These are phyloP conservation scores for Apis dorsata DNA, from an alignment of 1,140 invertebrate species.

Conservation along the genomic window DNA sequence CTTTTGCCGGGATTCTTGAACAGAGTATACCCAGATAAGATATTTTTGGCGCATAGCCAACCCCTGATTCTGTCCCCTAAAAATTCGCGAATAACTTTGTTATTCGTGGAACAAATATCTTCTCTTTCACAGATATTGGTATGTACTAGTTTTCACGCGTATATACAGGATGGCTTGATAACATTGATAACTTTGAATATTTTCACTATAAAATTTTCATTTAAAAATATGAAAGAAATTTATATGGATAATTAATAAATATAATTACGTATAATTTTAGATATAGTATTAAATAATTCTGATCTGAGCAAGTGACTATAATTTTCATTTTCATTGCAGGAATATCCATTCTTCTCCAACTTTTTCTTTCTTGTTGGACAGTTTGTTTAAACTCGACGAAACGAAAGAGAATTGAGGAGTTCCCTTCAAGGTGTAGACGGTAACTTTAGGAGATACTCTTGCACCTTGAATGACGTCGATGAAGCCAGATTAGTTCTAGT, in stretches of 20 bases:
- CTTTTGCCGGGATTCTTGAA: conserved; percentile 17
- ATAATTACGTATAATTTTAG: too few species aligned
- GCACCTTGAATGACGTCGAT: conserved; percentile 55
- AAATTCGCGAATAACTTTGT: conserved; percentile 18
- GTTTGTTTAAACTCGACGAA: neutral
- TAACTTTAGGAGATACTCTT: conserved; percentile 44
- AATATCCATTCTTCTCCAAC: too few species aligned
- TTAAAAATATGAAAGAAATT: too few species aligned
- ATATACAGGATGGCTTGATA: too few species aligned
- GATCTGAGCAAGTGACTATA: too few species aligned
- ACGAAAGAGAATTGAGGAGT: conserved; percentile 9
- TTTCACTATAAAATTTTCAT: too few species aligned
- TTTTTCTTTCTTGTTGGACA: too few species aligned
- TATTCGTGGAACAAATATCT: conserved; percentile 2
- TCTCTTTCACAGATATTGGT: neutral
- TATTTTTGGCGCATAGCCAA: conserved; percentile 36
- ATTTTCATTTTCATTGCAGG: too few species aligned
- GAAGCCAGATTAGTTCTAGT: conserved; percentile 61
- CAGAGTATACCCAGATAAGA: conserved; percentile 24
- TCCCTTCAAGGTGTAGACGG: conserved; percentile 15
- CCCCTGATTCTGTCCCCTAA: conserved; percentile 8
- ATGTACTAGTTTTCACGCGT: accelerated
- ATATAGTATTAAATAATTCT: too few species aligned
- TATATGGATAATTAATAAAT: too few species aligned
- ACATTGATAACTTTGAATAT: too few species aligned